A percentile compares a stretch with the other conserved stretches of the same genome.
Conservation (phyloP, 2,113 vertebrate genomes). For the Apteryx owenii region DNA sequence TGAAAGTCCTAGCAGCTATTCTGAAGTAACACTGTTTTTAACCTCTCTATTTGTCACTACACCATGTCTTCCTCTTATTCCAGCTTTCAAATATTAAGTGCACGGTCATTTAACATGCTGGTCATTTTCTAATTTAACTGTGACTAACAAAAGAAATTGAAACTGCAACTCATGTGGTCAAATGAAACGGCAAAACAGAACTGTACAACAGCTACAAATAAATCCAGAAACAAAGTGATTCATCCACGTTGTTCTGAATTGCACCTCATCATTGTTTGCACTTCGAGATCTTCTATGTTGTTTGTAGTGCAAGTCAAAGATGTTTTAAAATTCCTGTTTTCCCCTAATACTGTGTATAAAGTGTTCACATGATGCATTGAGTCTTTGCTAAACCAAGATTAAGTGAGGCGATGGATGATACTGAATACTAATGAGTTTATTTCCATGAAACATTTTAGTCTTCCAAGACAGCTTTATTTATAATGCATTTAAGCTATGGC, state of each 20-base stretch:
- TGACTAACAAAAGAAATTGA: not conserved
- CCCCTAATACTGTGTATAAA: not conserved
- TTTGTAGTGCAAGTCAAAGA: not conserved
- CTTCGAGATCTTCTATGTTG: not conserved
- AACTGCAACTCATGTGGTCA: not conserved
- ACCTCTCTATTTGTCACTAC: not conserved
- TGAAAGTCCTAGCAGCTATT: not conserved
- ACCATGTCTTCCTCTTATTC: not conserved
- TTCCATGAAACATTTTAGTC: not conserved
- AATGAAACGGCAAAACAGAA: not conserved
- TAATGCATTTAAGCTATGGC: not conserved
- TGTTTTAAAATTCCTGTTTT: not conserved
- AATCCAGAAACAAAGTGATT: not conserved
- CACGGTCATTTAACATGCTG: not conserved
- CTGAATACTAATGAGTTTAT: not conserved
- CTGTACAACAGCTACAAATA: not conserved
- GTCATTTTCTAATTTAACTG: not conserved
- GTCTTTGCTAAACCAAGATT: not conserved
- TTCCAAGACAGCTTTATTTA: conserved; percentile 31
- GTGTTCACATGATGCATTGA: not conserved
- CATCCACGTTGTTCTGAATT: not conserved
- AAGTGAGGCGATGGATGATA: not conserved
- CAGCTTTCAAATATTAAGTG: not conserved
- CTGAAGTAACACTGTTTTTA: not conserved
- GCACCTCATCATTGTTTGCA: not conserved